These are phyloP conservation scores for Zophobas morio DNA, from an alignment of 1,140 invertebrate genomes.

Conservation along the genomic window DNA sequence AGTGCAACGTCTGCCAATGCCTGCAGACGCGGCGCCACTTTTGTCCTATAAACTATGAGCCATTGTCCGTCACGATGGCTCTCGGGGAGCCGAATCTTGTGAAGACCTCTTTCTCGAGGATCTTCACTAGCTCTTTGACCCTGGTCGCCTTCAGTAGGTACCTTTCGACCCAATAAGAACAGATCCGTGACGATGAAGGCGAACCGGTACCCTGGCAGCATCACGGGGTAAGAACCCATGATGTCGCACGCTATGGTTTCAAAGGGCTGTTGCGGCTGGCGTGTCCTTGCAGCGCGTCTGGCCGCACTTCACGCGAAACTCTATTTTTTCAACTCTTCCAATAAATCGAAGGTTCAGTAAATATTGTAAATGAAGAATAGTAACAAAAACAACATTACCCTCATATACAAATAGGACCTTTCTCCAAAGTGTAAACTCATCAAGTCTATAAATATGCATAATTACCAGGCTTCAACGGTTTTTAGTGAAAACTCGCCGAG, in stretches of 20 bases:
- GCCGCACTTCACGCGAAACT: neutral
- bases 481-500: too few relatives aligned
- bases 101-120: too few relatives aligned
- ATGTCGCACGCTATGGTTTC: neutral
- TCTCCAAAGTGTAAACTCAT: neutral
- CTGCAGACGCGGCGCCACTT: neutral
- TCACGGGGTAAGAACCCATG: conserved; percentile 1
- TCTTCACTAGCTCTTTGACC: too few relatives aligned
- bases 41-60: neutral
- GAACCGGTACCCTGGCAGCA: neutral
- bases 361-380: conserved; percentile 23
- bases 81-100: too few relatives aligned
- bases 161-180: neutral
- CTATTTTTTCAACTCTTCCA: conserved; percentile 10
- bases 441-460: neutral
- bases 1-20: neutral
- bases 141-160: neutral
- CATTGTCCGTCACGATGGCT: too few relatives aligned
- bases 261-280: neutral
- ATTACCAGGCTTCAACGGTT: neutral
- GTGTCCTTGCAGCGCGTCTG: neutral
- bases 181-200: conserved; percentile 12
- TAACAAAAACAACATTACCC: conserved; percentile 32
- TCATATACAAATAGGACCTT: conserved; percentile 20
- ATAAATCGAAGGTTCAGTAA: conserved; percentile 38